phyloP scores from a whole-genome alignment of 2,797 vertebrate genomes.

The Aphelocoma californica region DNA sequence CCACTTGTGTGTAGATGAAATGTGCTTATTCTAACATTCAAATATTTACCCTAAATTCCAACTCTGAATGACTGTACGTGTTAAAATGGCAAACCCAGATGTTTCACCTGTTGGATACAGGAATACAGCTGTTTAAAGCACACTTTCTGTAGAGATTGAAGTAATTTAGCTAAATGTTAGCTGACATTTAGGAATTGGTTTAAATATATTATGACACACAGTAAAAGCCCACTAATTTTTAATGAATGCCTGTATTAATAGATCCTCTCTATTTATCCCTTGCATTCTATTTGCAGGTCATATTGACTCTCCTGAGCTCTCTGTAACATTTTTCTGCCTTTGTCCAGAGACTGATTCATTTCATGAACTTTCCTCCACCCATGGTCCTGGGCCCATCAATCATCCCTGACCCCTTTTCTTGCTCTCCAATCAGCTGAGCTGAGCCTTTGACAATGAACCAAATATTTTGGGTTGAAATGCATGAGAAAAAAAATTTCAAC shows the following conservation, averaged over 20 bases:
- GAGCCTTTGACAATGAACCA: not conserved
- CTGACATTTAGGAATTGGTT: not conserved
- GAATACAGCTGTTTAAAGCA: not conserved
- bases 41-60: constrained; percentile 71
- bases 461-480: not conserved
- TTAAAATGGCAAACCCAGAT: constrained; percentile 4
- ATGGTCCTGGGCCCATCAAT: not conserved
- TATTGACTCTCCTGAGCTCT: not conserved
- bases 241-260: not conserved
- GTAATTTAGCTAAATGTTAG: not conserved
- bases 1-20: constrained; percentile 61
- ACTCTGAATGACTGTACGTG: constrained; percentile 18
- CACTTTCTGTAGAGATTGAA: not conserved
- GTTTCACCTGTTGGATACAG: not conserved
- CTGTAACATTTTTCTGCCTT: not conserved
- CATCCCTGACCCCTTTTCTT: not conserved
- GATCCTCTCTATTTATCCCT: not conserved
- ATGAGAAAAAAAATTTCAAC: not conserved
- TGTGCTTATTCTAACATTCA: constrained; percentile 57
- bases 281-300: not conserved
- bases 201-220: not conserved
- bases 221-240: not conserved
- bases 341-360: not conserved
- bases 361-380: not conserved
- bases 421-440: not conserved